phyloP scores from a whole-genome alignment of 2,113 vertebrate genomes.

The Calidris pugnax region DNA sequence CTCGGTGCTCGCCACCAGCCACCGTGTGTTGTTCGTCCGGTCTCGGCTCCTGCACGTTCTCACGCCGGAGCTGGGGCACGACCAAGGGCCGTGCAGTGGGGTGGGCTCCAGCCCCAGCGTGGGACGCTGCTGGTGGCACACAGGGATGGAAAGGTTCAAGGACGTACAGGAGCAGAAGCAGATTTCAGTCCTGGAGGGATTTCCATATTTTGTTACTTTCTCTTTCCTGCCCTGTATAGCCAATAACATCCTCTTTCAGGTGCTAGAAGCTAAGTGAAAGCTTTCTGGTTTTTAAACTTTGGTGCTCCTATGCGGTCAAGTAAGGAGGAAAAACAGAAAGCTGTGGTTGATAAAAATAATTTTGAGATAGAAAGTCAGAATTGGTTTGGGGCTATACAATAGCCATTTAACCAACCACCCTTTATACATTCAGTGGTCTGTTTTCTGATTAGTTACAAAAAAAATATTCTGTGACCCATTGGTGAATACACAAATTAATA shows the following conservation, averaged over 20 bases:
- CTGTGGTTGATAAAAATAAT: not conserved
- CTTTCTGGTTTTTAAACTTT: not conserved
- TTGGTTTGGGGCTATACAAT: not conserved
- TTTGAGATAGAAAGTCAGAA: not conserved
- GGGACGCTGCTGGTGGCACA: fast-evolving
- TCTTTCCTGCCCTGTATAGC: not conserved
- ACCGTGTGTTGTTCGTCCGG: fast-evolving
- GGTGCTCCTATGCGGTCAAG: not conserved
- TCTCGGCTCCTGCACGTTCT: fast-evolving
- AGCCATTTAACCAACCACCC: fast-evolving
- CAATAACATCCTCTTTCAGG: not conserved
- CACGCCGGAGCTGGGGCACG: fast-evolving
- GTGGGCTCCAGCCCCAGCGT: fast-evolving
- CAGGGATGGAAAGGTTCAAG: not conserved
- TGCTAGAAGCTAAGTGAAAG: not conserved
- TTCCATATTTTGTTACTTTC: not conserved
- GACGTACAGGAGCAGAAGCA: not conserved
- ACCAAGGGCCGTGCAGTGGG: fast-evolving
- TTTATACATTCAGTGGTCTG: not conserved
- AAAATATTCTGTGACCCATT: not conserved
- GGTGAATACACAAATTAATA: not conserved
- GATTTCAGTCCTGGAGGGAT: not conserved
- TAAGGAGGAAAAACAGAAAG: not conserved
- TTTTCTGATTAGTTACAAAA: not conserved
- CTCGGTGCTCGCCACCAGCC: fast-evolving